These are phyloP conservation scores for Morone chrysops DNA, from an alignment of 2,113 vertebrate genomes.

Conservation along the genomic window DNA sequence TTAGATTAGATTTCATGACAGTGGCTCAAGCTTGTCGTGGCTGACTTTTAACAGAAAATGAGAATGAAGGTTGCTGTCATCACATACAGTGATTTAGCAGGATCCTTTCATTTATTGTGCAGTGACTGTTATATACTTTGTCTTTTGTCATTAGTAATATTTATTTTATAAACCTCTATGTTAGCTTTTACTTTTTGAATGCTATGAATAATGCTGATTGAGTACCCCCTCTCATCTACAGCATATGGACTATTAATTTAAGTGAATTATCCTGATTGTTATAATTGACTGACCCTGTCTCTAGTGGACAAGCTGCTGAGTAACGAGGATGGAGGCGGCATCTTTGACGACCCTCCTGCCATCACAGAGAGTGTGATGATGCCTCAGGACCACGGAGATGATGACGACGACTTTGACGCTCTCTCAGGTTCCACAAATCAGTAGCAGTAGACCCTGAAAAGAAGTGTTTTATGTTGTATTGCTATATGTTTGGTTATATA, in stretches of 20 bases:
- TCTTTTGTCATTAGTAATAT: background rate
- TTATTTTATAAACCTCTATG: too few species aligned
- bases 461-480: background rate
- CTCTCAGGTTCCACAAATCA: constrained; percentile 86
- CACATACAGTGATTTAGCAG: too few species aligned
- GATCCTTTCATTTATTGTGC: background rate
- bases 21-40: too few species aligned
- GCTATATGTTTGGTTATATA: background rate
- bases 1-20: too few species aligned
- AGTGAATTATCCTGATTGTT: background rate
- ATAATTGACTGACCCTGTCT: background rate
- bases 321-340: constrained; percentile 92
- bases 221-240: too few species aligned
- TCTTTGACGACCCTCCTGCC: constrained; percentile 95
- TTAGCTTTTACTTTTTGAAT: too few species aligned
- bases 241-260: background rate
- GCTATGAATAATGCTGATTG: background rate
- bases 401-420: constrained; percentile 95
- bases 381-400: constrained; percentile 91
- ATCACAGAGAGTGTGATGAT: constrained; percentile 92
- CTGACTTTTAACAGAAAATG: too few species aligned
- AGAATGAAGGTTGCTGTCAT: too few species aligned
- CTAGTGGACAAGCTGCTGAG: constrained; percentile 96
- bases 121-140: background rate
- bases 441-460: too few species aligned